phyloP scores from a whole-genome alignment of 30 jellyfish, hydroid and myxozoan genomes.

The Aurelia coerulea region DNA sequence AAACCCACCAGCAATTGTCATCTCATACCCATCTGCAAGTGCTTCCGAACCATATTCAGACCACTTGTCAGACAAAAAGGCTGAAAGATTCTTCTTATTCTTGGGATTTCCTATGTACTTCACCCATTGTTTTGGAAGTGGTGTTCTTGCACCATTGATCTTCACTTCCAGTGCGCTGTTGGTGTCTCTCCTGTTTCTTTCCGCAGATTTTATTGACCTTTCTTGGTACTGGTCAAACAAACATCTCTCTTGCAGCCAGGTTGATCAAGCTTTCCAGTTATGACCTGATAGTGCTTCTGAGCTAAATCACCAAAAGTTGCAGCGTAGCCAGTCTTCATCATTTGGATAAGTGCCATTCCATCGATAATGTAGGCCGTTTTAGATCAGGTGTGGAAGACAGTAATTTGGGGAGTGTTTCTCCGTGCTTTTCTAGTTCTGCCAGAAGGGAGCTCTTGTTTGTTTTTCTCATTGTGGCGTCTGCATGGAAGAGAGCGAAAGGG shows the following conservation, averaged over 20 bases:
- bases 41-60: neutral
- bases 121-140: constrained; percentile 20
- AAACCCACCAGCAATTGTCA: too few species aligned
- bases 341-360: too few species aligned
- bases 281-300: constrained; percentile 3
- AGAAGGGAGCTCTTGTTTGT: too few species aligned
- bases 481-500: too few species aligned
- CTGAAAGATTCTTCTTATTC: constrained; percentile 9
- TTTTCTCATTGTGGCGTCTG: too few species aligned
- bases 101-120: constrained; percentile 11
- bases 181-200: too few species aligned
- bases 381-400: too few species aligned
- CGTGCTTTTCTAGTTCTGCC: too few species aligned
- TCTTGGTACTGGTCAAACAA: constrained; percentile 2
- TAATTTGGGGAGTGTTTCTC: too few species aligned
- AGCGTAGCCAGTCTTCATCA: neutral
- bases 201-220: too few species aligned
- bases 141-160: neutral
- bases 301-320: constrained; percentile 17
- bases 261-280: neutral
- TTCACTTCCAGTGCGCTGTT: too few species aligned
- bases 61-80: constrained; percentile 5
- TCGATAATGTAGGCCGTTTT: too few species aligned
- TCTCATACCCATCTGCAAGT: neutral
- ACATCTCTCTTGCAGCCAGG: neutral